Base-by-base conservation (phyloP, 2,797 vertebrate genomes). In the Betta splendens region DNA sequence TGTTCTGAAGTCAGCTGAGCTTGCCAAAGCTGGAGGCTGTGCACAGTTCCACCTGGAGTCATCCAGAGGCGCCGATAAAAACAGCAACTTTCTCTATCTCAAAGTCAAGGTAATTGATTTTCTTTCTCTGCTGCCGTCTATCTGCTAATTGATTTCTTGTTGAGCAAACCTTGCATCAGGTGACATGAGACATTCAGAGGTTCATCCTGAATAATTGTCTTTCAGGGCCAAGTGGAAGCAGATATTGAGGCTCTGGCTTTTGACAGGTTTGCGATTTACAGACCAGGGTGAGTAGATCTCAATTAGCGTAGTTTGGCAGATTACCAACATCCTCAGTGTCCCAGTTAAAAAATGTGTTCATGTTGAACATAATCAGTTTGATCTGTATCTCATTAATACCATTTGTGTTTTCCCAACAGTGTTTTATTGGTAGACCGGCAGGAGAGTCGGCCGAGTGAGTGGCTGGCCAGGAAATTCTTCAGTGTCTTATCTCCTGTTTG, bases 1-100 rank as follows among this genome's bases (percentile, higher is more conserved):
- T 1, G 91, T 96, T 4, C 76, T 96, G 8, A 94, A 95, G 69
- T 93, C 95, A 9, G 95, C 95, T 0, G 91, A 95, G 74, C 87
- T 96, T 0, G 94, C 95, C 8, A 95, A 93, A 65, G 87, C 93
- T 1, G 95, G 94, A 51, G 94, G 94, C n/a, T 94, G 94, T 77
- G 68, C 80, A 3, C 94, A 96, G 63, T 97, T 95, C 40, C 92
- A 93, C 80, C 84, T 97, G 64, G 77, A 93, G 69, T 94, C 94
- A 1, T 91, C 93, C 10, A 90, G 87, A 75, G 91, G 89, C 45
- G 93, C 93, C 0, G 84, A 94, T 52, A 92, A 92, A 80, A 77
- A 46, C 56, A 94, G 92, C 75, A 68, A 33, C 65, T 89, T 94
- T 63, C 89, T 94, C 39, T 94, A 93, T 63, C 79, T 92, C 12